These are phyloP conservation scores for Tympanuchus pallidicinctus DNA, from an alignment of 2,113 vertebrate genomes.

Conservation along the genomic window DNA sequence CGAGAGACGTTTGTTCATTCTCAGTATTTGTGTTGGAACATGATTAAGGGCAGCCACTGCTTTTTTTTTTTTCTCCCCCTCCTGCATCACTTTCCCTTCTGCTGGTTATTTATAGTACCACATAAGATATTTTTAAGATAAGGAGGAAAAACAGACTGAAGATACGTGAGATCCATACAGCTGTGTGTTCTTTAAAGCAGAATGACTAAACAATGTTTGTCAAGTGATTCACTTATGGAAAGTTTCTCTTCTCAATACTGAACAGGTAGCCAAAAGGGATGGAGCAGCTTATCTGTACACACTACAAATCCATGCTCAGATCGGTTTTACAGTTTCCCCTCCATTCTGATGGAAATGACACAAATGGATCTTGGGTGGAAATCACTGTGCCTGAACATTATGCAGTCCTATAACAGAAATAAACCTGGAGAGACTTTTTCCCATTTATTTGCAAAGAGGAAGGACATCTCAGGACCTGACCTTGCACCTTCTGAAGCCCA, in stretches of 20 bases:
- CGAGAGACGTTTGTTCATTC: conserved; percentile 16
- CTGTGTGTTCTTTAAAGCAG: conserved; percentile 13
- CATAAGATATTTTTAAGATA: conserved; percentile 73
- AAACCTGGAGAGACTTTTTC: neutral
- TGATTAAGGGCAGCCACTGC: conserved; percentile 41
- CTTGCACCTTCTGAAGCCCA: neutral
- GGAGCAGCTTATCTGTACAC: neutral
- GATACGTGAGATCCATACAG: conserved; percentile 45
- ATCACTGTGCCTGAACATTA: neutral
- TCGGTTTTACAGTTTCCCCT: neutral
- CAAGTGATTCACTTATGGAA: conserved; percentile 26
- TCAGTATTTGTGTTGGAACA: conserved; percentile 31
- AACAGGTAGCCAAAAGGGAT: neutral
- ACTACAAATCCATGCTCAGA: neutral
- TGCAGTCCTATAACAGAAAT: neutral
- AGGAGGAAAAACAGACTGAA: conserved; percentile 50
- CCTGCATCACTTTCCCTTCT: conserved; percentile 36
- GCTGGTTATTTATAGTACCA: conserved; percentile 74
- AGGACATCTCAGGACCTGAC: neutral
- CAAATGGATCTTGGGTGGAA: neutral
- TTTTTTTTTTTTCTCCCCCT: conserved; percentile 6
- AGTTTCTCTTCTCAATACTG: neutral
- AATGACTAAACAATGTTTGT: conserved; percentile 16
- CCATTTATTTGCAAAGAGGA: neutral
- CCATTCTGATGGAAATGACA: neutral